Conservation (phyloP, 2,113 vertebrate genomes). For the Dolichotis patagonum region DNA sequence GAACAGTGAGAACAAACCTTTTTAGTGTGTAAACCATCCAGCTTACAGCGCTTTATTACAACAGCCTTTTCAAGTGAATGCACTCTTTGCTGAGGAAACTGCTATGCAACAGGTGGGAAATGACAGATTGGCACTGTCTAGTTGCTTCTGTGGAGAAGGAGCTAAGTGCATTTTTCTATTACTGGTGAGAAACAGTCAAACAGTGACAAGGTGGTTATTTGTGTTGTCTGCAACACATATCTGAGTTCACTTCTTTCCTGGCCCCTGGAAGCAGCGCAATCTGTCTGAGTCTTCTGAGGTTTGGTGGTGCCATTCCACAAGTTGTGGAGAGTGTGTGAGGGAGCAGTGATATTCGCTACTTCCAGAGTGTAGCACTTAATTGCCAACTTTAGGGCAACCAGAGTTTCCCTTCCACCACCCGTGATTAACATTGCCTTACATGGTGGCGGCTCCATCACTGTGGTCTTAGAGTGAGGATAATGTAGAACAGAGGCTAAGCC, state of each 20-base stretch:
- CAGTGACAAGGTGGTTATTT: not conserved
- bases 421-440: not conserved
- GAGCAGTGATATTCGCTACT: not conserved
- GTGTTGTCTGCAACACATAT: not conserved
- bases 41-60: not conserved
- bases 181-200: not conserved
- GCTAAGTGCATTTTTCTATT: not conserved
- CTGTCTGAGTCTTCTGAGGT: not conserved
- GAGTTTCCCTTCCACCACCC: not conserved
- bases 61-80: not conserved
- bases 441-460: not conserved
- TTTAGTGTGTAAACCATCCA: not conserved
- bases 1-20: not conserved
- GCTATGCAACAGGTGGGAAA: accelerated
- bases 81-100: not conserved
- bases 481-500: not conserved
- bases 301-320: not conserved
- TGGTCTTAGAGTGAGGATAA: not conserved
- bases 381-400: not conserved
- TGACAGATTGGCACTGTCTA: not conserved
- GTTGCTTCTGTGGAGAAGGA: not conserved
- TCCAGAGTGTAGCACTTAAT: not conserved
- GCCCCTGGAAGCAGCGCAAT: not conserved
- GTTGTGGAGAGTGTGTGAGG: not conserved
- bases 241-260: not conserved